Conservation (phyloP, 2,113 vertebrate genomes). For the Danionella cerebrum region DNA sequence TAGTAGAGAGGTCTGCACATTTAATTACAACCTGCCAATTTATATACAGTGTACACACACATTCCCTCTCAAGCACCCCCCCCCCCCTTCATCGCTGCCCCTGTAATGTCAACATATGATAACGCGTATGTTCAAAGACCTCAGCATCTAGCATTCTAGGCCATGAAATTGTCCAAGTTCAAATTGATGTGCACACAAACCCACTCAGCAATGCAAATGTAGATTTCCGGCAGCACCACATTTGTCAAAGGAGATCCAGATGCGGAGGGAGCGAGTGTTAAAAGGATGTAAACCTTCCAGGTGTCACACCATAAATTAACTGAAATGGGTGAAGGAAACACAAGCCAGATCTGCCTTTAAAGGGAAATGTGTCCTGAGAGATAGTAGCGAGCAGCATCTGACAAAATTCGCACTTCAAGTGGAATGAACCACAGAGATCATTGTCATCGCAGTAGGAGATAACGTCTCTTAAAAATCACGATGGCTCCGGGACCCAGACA, state of each 20-base stretch:
- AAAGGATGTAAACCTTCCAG: background rate
- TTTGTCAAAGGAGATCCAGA: background rate
- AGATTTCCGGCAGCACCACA: background rate
- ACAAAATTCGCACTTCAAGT: slow-evolving; percentile 1
- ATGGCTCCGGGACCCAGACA: background rate
- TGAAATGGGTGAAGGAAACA: background rate
- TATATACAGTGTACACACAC: slow-evolving; percentile 70
- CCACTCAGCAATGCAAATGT: background rate
- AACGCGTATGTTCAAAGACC: slow-evolving; percentile 26
- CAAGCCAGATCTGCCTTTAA: background rate
- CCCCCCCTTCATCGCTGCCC: background rate
- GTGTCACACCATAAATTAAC: slow-evolving; percentile 8
- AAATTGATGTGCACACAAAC: background rate
- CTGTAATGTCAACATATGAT: slow-evolving; percentile 34
- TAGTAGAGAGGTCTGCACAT: slow-evolving; percentile 77
- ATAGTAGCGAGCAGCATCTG: slow-evolving; percentile 4
- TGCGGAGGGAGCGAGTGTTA: background rate
- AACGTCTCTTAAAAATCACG: slow-evolving; percentile 12
- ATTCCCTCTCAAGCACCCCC: background rate
- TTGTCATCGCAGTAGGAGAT: background rate
- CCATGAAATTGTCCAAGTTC: background rate
- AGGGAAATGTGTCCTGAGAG: background rate
- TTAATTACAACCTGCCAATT: slow-evolving; percentile 78
- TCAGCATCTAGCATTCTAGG: slow-evolving; percentile 21
- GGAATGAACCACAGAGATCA: slow-evolving; percentile 14